phyloP scores from a whole-genome alignment of 2,888 invertebrate genomes.

The Carpatolechia fugitivella region DNA sequence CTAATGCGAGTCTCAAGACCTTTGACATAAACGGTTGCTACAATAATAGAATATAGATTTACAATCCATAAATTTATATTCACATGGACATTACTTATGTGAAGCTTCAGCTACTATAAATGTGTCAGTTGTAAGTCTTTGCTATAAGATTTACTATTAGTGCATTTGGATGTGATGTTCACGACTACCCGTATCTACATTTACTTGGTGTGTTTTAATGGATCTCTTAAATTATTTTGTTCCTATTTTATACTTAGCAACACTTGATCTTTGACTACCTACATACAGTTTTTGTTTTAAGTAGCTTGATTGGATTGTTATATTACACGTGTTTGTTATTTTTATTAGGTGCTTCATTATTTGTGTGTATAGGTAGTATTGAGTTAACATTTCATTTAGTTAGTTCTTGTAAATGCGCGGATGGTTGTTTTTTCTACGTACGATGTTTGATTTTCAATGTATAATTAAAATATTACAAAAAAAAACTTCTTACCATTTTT shows the following conservation, averaged over 20 bases:
- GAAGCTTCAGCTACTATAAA: constrained; percentile 21
- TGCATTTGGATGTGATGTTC: constrained; percentile 21
- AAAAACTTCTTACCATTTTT: no score
- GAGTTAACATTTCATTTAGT: no score
- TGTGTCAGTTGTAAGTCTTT: constrained; percentile 39
- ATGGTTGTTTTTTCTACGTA: no score
- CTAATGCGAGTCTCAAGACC: neutral
- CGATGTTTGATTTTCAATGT: no score
- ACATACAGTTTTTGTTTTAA: neutral
- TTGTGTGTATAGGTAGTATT: no score
- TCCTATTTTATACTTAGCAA: constrained; percentile 17
- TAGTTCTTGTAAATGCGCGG: no score
- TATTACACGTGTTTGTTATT: no score
- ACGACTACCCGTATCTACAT: constrained; percentile 21
- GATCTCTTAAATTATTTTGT: constrained; percentile 12
- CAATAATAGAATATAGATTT: constrained; percentile 2
- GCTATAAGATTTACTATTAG: constrained; percentile 36
- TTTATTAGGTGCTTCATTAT: no score
- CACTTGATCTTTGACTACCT: constrained; percentile 16
- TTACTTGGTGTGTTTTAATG: constrained; percentile 17
- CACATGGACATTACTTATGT: constrained; percentile 1
- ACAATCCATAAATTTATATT: constrained; percentile 5
- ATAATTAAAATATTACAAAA: no score
- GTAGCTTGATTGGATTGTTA: neutral
- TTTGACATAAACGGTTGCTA: neutral